Evolutionary conservation across 1,140 invertebrate species (phyloP).

Genomic region (Eriosoma lanigerum): DNA sequence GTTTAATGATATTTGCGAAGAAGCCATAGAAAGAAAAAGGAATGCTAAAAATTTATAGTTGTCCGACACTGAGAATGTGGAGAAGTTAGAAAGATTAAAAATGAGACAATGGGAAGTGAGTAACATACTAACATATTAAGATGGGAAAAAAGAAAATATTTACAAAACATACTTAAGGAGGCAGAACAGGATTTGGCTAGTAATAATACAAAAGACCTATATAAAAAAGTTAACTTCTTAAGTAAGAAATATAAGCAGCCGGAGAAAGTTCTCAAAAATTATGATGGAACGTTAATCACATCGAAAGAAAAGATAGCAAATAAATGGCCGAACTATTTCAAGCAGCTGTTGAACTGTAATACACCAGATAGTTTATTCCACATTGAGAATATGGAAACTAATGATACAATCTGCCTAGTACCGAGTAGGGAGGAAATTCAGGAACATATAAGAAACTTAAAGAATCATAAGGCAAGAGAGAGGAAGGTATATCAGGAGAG

Average conservation of each 20-base stretch:
- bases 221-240: conserved; percentile 37
- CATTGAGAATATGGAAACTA: not conserved
- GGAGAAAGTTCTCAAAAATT: conserved; percentile 18
- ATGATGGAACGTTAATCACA: conserved; percentile 43
- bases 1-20: conserved; percentile 27
- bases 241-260: conserved; percentile 50
- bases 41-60: not conserved
- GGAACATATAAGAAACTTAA: no score
- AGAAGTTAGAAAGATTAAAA: conserved; percentile 10
- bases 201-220: conserved; percentile 50
- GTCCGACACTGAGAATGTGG: conserved; percentile 8
- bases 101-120: conserved; percentile 19
- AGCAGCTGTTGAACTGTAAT: conserved; percentile 48
- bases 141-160: conserved; percentile 43
- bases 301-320: conserved; percentile 14
- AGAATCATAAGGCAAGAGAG: no score
- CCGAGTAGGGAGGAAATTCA: no score
- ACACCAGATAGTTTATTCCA: not conserved
- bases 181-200: conserved; percentile 25
- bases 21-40: conserved; percentile 20
- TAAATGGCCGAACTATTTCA: conserved; percentile 52
- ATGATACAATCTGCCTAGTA: conserved; percentile 3
- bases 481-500: not conserved
- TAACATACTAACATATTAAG: conserved; percentile 43
- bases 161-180: conserved; percentile 51